These are phyloP conservation scores for Drosophila jambulina DNA, from an alignment of 1,140 invertebrate species.

Conservation along the genomic window DNA sequence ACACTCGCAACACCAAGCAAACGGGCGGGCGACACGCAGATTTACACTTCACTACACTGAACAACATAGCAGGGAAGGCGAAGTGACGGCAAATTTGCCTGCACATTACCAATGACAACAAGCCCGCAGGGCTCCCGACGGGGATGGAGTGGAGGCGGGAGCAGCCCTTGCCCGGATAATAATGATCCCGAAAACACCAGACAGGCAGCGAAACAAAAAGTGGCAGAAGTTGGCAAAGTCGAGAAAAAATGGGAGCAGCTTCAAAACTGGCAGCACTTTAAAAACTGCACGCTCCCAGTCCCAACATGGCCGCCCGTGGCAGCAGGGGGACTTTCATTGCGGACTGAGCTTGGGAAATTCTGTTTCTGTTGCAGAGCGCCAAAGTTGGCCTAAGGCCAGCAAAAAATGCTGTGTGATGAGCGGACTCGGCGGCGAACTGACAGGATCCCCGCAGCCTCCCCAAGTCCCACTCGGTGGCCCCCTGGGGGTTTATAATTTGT, in stretches of 20 bases:
- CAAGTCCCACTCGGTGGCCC: neutral
- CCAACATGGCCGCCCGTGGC: constrained; percentile 5
- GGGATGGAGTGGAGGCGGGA: neutral
- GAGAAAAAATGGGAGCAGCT: constrained; percentile 19
- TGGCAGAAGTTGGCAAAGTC: neutral
- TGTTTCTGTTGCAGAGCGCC: constrained; percentile 31
- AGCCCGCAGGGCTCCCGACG: constrained; percentile 14
- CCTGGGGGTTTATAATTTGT: constrained; percentile 62
- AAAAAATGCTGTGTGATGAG: constrained; percentile 34
- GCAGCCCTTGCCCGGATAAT: constrained; percentile 38
- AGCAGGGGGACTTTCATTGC: constrained; percentile 28
- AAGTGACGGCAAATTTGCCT: constrained; percentile 44
- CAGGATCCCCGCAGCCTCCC: neutral
- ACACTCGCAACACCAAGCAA: no score
- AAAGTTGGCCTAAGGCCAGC: constrained; percentile 56
- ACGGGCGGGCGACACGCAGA: constrained; percentile 49
- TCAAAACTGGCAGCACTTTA: constrained; percentile 57
- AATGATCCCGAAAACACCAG: constrained; percentile 58
- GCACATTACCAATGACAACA: constrained; percentile 60
- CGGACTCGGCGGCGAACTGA: constrained; percentile 14
- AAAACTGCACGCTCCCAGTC: constrained; percentile 41
- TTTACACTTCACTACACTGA: constrained; percentile 55
- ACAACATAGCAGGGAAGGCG: constrained; percentile 18
- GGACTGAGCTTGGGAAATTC: constrained; percentile 11
- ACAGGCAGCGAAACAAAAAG: constrained; percentile 39